Base-by-base conservation (phyloP, 2,113 vertebrate species). In the Ia io region DNA sequence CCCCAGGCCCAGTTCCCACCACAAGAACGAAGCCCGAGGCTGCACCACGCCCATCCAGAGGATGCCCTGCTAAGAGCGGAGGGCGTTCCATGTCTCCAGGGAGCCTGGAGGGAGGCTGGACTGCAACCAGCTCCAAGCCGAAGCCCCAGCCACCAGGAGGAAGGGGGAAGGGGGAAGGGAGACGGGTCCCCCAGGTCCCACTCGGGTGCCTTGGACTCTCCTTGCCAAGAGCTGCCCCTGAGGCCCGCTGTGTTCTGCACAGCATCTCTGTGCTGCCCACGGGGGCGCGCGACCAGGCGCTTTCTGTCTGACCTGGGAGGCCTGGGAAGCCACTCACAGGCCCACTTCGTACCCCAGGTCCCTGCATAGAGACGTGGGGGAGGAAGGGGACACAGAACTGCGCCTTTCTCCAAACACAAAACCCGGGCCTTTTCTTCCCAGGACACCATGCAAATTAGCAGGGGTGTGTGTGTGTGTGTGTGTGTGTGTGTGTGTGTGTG, bases 281-380 rank as follows among this genome's bases (percentile, higher is more conserved):
- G 0, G 30, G 42, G 51, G 71, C 1, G 5, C 23, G 2, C 4
- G 13, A 49, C 32, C 0, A 42, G 20, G 9, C 0, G 1, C 13
- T 47, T 71, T 7, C 73, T 2, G 22, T 32, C 35, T 40, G 44
- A 9, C 2, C 8, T 4, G 35, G 22, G 28, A n/a, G 23, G 42
- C 56, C 69, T 0, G 1, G 70, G 88, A 82, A 42, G 23, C 28
- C 44, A 9, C 3, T 16, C 10, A 12, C 77, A 32, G 18, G 23
- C 59, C 63, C 23, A 11, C 40, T n/a, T 7, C 51, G 47, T 5
- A n/a, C 2, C 37, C 44, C 53, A 40, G 65, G 14, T 18, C 37
- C 35, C 42, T 32, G 4, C 1, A 5, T 3, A 12, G 56, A 25
- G 56, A 89, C 5, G 0, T 1, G 4, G 22, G 37, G 49, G 6